Evolutionary conservation across 2,113 vertebrate species (phyloP).

Genomic region (Proteles cristata): DNA sequence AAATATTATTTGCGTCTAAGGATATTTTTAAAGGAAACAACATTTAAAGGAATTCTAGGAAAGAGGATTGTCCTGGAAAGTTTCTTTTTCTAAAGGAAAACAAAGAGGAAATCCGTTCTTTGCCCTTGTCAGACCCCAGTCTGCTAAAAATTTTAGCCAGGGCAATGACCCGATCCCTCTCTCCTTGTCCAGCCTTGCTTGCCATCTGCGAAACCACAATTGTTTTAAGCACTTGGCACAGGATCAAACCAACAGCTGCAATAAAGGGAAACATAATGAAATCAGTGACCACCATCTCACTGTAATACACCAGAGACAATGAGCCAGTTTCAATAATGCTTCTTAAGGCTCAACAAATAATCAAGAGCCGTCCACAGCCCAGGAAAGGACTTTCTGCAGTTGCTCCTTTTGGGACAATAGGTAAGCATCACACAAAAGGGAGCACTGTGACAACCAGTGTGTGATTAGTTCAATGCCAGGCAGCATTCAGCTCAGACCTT

Average conservation of each 20-base stretch:
- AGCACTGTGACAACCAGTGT: neutral
- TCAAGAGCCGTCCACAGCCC: neutral
- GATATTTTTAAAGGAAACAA: constrained; percentile 12
- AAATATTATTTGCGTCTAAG: neutral
- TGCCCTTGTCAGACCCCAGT: constrained; percentile 34
- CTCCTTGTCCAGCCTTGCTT: constrained; percentile 53
- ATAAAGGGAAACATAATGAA: constrained; percentile 77
- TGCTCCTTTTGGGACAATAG: neutral
- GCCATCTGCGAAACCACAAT: constrained; percentile 77
- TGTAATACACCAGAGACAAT: constrained; percentile 75
- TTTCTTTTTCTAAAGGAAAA: constrained; percentile 63
- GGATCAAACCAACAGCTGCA: constrained; percentile 85
- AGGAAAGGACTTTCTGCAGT: constrained; percentile 49
- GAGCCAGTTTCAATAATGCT: constrained; percentile 61
- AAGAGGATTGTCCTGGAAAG: constrained; percentile 65
- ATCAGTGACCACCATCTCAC: constrained; percentile 74
- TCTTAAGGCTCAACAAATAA: constrained; percentile 26
- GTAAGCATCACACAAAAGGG: neutral
- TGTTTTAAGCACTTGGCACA: constrained; percentile 83
- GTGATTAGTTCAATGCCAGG: neutral
- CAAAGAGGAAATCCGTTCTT: constrained; percentile 56
- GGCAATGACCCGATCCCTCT: constrained; percentile 1
- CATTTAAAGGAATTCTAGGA: constrained; percentile 64
- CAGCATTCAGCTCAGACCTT: neutral
- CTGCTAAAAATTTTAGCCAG: constrained; percentile 64